Conservation (phyloP, 2,888 invertebrate genomes). For the Iphiclides podalirius region DNA sequence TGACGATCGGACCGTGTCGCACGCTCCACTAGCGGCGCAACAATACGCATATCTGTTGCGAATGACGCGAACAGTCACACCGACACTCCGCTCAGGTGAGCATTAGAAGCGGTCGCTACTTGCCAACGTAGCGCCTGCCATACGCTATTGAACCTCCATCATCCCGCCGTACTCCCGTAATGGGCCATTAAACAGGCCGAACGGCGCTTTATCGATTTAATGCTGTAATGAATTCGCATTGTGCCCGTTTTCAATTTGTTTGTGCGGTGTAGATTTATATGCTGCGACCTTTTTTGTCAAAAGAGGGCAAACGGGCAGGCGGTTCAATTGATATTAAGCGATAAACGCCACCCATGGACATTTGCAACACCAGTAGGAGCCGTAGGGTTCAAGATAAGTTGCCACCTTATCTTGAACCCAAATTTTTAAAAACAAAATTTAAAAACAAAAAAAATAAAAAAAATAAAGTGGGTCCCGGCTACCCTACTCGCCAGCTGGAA, state of each 20-base stretch:
- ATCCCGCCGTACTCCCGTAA: slow-evolving; percentile 12
- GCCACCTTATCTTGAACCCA: no score
- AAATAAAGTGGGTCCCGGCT: no score
- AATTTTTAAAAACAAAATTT: no score
- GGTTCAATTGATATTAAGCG: no score
- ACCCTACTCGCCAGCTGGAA: no score
- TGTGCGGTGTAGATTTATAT: no score
- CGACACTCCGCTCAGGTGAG: slow-evolving; percentile 11
- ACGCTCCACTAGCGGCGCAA: slow-evolving; percentile 42
- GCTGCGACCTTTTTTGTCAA: no score
- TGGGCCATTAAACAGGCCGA: slow-evolving; percentile 16
- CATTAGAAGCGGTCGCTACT: slow-evolving; percentile 17
- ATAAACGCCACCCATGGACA: no score
- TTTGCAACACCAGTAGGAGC: no score
- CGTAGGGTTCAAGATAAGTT: no score
- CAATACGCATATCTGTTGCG: slow-evolving; percentile 29
- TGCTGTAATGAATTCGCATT: slow-evolving; percentile 3
- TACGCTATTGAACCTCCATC: slow-evolving; percentile 17
- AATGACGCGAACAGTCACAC: slow-evolving; percentile 18
- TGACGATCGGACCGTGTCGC: slow-evolving; percentile 49
- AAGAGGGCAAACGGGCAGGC: no score
- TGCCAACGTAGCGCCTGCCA: slow-evolving; percentile 7
- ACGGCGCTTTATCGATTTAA: slow-evolving; percentile 11
- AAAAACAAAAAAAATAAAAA: no score
- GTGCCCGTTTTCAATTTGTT: slow-evolving; percentile 2